A percentile compares a stretch with the other conserved stretches of the same genome.
phyloP scores from a whole-genome alignment of 2,888 invertebrate genomes.

The Agrochola circellaris region DNA sequence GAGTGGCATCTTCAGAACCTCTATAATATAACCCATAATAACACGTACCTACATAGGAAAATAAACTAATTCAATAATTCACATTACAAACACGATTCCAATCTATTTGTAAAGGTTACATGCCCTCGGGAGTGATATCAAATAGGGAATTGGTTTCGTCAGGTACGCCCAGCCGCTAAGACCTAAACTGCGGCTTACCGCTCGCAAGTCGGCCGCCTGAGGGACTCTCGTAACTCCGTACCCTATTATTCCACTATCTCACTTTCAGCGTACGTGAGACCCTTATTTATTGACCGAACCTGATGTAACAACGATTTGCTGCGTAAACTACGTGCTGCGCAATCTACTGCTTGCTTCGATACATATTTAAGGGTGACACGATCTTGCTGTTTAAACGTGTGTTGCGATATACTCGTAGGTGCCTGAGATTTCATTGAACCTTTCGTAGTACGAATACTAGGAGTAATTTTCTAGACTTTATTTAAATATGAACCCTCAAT shows the following conservation, averaged over 20 bases:
- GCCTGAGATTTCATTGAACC: conserved; percentile 31
- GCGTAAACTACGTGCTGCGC: conserved; percentile 72
- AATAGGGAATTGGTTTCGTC: conserved; percentile 74
- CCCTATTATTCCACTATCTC: conserved; percentile 82
- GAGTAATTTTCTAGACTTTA: background rate
- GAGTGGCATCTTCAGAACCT: background rate
- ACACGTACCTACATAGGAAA: conserved; percentile 13
- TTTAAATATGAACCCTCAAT: conserved; percentile 24
- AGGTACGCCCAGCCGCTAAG: conserved; percentile 71
- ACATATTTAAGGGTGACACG: conserved; percentile 71
- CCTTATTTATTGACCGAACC: conserved; percentile 80
- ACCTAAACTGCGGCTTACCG: conserved; percentile 78
- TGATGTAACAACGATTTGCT: conserved; percentile 74
- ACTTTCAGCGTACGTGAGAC: conserved; percentile 77
- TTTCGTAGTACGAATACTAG: background rate
- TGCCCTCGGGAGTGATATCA: conserved; percentile 69
- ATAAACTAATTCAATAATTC: conserved; percentile 48
- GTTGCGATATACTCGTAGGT: background rate
- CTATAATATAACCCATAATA: conserved; percentile 10
- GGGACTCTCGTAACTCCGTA: conserved; percentile 76
- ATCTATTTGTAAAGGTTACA: conserved; percentile 70
- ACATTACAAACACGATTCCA: conserved; percentile 50
- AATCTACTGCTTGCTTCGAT: conserved; percentile 70
- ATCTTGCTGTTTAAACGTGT: conserved; percentile 50
- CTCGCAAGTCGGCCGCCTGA: conserved; percentile 75